A percentile compares a stretch with the other conserved stretches of the same genome.
phyloP scores from a whole-genome alignment of 2,797 vertebrate genomes.

The Epinephelus malabaricus region DNA sequence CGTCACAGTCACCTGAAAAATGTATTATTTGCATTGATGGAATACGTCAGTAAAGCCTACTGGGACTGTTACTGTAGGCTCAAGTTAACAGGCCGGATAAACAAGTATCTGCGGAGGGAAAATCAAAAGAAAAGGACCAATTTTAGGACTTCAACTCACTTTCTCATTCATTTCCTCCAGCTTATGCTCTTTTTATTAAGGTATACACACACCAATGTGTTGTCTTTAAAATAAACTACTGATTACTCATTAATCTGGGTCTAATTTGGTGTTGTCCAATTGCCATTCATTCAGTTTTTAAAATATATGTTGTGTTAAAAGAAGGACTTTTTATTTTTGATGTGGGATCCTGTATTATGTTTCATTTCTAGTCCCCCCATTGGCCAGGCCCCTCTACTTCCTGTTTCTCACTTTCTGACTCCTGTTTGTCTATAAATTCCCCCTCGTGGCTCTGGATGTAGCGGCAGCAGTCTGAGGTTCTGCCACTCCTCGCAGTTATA shows the following conservation, averaged over 20 bases:
- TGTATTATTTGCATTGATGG: constrained; percentile 30
- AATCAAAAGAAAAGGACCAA: constrained; percentile 48
- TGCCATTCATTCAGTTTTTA: background rate
- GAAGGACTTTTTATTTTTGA: constrained; percentile 29
- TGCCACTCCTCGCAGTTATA: constrained; percentile 85
- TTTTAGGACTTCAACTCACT: constrained; percentile 15
- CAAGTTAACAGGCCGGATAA: constrained; percentile 47
- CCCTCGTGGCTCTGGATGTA: constrained; percentile 68
- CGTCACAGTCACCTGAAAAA: constrained; percentile 45
- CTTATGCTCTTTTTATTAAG: constrained; percentile 23
- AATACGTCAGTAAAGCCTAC: constrained; percentile 28
- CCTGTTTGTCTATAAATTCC: constrained; percentile 88
- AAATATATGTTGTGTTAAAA: background rate
- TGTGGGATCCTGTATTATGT: constrained; percentile 33
- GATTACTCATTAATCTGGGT: constrained; percentile 15
- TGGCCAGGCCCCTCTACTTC: constrained; percentile 74
- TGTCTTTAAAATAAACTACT: background rate
- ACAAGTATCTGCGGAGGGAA: constrained; percentile 52
- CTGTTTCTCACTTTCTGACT: constrained; percentile 53
- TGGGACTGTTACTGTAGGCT: constrained; percentile 36
- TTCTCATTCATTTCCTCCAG: constrained; percentile 63
- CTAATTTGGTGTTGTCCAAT: constrained; percentile 44
- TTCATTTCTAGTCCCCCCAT: constrained; percentile 74
- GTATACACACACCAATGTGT: constrained; percentile 11
- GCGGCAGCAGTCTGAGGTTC: constrained; percentile 66